Base-by-base conservation (phyloP, 2,888 invertebrate species). In the Dascillus cervinus region DNA sequence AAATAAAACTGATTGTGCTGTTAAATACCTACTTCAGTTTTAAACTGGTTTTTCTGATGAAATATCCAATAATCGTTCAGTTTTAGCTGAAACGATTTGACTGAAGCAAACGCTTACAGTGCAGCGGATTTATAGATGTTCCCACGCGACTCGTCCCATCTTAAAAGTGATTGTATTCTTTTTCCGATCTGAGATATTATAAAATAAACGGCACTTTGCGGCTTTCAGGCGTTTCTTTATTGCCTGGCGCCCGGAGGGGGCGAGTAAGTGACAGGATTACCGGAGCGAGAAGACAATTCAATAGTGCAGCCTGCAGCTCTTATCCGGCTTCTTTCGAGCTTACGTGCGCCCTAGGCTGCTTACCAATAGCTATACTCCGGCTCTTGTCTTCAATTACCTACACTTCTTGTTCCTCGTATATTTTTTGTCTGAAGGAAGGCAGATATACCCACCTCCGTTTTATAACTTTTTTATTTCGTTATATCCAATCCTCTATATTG, bases 391-490 rank as follows among this genome's bases (percentile, higher is more conserved):
- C 46, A 44, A 46, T 44, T 43, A 44, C 44, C 37, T 42, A 37
- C 43, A 37, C 28, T 46, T 40, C 39, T 40, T 42, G 37, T 41
- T 37, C 39, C 32, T 27, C 42, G 40, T 36, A 46, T 44, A 45
- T 39, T 39, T 44, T 37, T 39, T 39, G 41, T 44, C 42, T 37
- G 34, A 30, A 32, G 33, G 28, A 26, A 29, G 39, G 37, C 31
- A 34, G 25, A 32, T 34, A 38, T 25, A 32, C 24, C 24, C 31
- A 30, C 22, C 37, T 41, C 32, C 45, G 45, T 47, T 47, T 47
- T 47, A 47, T 47, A 47, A 47, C 47, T 43, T 47, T 47, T 47
- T 47, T 47, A 47, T 47, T 47, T 45, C 45, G 44, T 47, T 47
- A 45, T 47, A 47, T 47, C 45, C 47, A 47, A 45, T 47, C 43